phyloP scores from a whole-genome alignment of 2,113 vertebrate genomes.

The Peromyscus californicus region DNA sequence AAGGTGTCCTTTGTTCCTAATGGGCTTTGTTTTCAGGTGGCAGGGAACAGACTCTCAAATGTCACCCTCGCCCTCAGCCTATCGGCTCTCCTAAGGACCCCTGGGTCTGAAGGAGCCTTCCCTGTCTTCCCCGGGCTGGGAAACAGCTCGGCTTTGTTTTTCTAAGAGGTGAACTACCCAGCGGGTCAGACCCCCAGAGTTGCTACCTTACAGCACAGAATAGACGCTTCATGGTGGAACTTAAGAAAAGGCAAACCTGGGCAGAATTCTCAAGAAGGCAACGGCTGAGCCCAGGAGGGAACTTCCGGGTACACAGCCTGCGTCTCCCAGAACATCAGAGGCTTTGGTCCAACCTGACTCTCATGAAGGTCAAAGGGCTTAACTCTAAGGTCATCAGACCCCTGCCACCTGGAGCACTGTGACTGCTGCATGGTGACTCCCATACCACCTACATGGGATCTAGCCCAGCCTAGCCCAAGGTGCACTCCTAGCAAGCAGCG shows the following conservation, averaged over 20 bases:
- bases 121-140: neutral
- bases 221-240: neutral
- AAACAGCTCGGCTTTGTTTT: conserved; percentile 25
- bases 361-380: neutral
- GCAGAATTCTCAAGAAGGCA: neutral
- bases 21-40: conserved; percentile 56
- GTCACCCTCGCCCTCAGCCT: neutral
- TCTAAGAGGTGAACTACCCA: neutral
- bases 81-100: conserved; percentile 26
- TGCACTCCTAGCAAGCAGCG: conserved; percentile 41
- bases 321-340: neutral
- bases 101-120: neutral
- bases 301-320: accelerated
- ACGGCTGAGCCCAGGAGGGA: neutral
- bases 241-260: conserved; percentile 16
- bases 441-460: conserved; percentile 17
- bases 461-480: neutral
- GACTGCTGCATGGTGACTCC: neutral
- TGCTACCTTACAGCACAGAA: neutral
- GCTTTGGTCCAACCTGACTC: neutral
- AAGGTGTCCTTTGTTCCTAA: conserved; percentile 60
- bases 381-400: neutral
- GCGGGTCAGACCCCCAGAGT: neutral
- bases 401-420: neutral
- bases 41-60: conserved; percentile 55